Base-by-base conservation (phyloP, 2,113 vertebrate species). In the Okapia johnstoni region DNA sequence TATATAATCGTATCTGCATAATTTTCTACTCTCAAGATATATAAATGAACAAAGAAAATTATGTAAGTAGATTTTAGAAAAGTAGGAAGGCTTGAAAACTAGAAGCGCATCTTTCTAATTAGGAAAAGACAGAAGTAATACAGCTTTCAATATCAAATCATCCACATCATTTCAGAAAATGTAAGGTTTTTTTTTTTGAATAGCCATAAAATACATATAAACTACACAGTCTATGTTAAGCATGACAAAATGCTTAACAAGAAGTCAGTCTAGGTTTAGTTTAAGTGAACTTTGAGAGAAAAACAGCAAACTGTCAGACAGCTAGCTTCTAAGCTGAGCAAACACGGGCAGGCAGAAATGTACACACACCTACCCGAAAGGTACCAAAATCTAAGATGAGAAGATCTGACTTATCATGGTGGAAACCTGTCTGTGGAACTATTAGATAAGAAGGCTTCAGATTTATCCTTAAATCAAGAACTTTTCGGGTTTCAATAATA, bases 381-480 rank as follows among this genome's bases (percentile, higher is more conserved):
- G 99, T 99, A 96, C 99, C 99, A 8, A 99, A 99, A 98, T 99
- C 99, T 93, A 99, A 86, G 84, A 99, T 99, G n/a, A 99, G 98
- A 46, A 99, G 98, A 96, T 99, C 98, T 2, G 99, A 99, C 2
- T 98, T 98, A 93, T 96, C 96, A 54, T 99, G 98, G 95, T 99
- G 99, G 97, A 99, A 99, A 33, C 99, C 99, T 0, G 98, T 99
- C 97, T 99, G 99, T 54, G 99, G 99, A 85, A 99, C 2, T 96
- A 99, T 98, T 79, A 99, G 98, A 96, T 99, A 99, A 57, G 99
- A 99, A 26, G 99, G 99, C 80, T 99, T 99, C 90, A 99, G 98
- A 98, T 99, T 97, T 5, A 99, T 99, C 97, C 98, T 99, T 98
- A 99, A 98, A 93, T 99, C 99, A 81, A 99, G 99, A 40, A 99